Evolutionary conservation across 2,888 invertebrate genomes (phyloP).

Genomic region (Philhelius pedissequus): DNA sequence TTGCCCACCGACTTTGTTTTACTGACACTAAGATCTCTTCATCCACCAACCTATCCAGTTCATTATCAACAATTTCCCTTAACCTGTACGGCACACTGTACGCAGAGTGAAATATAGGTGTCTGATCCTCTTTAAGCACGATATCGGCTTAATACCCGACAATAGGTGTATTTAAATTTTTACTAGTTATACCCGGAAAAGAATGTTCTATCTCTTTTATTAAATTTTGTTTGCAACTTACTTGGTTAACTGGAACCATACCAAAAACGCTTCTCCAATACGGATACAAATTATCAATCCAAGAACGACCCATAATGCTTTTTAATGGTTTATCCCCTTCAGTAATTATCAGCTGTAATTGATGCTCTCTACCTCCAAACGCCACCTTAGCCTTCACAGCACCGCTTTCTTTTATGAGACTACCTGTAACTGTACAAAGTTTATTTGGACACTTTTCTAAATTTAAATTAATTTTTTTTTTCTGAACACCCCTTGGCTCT

Average conservation of each 20-base stretch:
- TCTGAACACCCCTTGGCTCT: neutral
- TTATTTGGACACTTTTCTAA: neutral
- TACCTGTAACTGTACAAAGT: conserved; percentile 24
- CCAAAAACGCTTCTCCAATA: neutral
- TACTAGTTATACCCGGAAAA: conserved; percentile 1
- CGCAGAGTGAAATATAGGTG: conserved; percentile 65
- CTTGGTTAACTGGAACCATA: neutral
- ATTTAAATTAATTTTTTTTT: neutral
- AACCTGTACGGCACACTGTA: conserved; percentile 68
- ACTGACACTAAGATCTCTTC: conserved; percentile 61
- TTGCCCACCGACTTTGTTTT: conserved; percentile 68
- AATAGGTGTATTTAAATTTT: conserved; percentile 1
- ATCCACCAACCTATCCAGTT: conserved; percentile 56
- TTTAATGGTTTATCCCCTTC: neutral
- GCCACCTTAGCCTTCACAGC: conserved; percentile 7
- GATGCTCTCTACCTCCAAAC: neutral
- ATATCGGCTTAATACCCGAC: conserved; percentile 10
- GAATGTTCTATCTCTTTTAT: neutral
- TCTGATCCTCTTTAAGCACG: neutral
- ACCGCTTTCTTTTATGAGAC: neutral
- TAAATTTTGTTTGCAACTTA: neutral
- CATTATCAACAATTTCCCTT: conserved; percentile 59
- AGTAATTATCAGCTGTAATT: neutral
- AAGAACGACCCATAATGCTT: conserved; percentile 3
- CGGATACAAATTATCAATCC: conserved; percentile 2